Conservation (phyloP, 2,888 invertebrate species). For the Ophion costatus region DNA sequence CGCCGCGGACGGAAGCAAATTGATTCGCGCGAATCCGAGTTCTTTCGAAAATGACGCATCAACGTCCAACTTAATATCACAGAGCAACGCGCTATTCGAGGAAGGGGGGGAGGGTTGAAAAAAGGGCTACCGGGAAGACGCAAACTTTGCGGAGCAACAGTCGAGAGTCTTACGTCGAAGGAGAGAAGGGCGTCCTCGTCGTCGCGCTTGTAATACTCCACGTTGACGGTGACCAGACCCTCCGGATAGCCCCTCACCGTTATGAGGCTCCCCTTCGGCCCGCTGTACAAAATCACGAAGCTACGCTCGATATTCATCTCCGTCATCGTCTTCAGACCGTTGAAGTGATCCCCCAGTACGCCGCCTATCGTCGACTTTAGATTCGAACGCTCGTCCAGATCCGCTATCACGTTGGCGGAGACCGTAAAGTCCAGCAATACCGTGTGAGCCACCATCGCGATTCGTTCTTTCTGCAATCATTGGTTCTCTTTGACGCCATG, state of each 20-base stretch:
- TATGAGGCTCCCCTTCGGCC: conserved; percentile 89
- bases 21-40: not conserved
- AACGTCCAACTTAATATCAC: not conserved
- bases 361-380: conserved; percentile 89
- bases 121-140: not conserved
- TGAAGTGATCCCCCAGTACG: conserved; percentile 89
- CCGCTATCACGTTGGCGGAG: conserved; percentile 88
- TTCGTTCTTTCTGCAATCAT: not conserved
- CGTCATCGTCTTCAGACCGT: conserved; percentile 88
- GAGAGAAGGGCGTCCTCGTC: conserved; percentile 89
- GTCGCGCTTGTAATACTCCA: conserved; percentile 92
- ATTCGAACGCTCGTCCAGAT: conserved; percentile 87
- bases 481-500: not conserved
- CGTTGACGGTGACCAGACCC: conserved; percentile 91
- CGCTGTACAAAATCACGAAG: conserved; percentile 88
- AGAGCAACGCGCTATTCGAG: not conserved
- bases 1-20: not conserved
- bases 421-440: conserved; percentile 92
- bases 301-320: conserved; percentile 89
- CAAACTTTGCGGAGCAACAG: not conserved
- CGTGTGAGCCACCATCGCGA: conserved; percentile 91
- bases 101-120: not conserved
- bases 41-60: not conserved
- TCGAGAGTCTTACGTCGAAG: conserved; percentile 88
- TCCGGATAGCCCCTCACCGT: conserved; percentile 90